Base-by-base conservation (phyloP, 2,797 vertebrate genomes). In the Periparus ater region DNA sequence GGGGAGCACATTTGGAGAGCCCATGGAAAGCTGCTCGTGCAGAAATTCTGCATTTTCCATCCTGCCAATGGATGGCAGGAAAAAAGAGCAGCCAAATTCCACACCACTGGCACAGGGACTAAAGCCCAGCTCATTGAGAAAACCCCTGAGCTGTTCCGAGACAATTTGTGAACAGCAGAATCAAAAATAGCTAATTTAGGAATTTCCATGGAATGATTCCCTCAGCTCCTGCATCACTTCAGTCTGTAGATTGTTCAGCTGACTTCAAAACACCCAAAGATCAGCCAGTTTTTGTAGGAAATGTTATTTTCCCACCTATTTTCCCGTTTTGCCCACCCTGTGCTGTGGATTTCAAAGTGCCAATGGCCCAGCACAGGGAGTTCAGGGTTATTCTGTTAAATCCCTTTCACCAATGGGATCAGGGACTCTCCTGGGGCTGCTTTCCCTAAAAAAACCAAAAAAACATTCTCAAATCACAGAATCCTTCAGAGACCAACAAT, bases 61-160 rank as follows among this genome's bases (percentile, higher is more conserved):
- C 34, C 44, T 82, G 38, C 57, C 77, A 19, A 3, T 0, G 71
- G 25, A 13, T 44, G 74, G 54, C 8, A 40, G n/a, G 48, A 4
- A 11, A 38, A 45, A 44, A 2, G 6, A 26, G 32, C 21, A 51
- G 34, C 42, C 38, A 20, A 23, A 44, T 3, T 3, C 8, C 51
- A 9, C 11, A 21, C 3, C 61, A 2, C 18, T 12, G 65, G 32
- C 4, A 2, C 6, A 7, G 72, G 0, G 65, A 32, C 15, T 3
- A 2, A 15, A 67, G 45, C 71, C 75, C 66, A 6, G 21, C 14
- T 17, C 34, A 11, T 1, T 6, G 55, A 25, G 74, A 29, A 79
- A 68, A 72, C 23, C 12, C 54, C 29, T 1, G 14, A 72, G 71
- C 34, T 36, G 11, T 21, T 73, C 44, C 42, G 1, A 68, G 55